A percentile compares a stretch with the other conserved stretches of the same genome.
Evolutionary conservation across 1,140 invertebrate species (phyloP).

Genomic region (Ips nitidus): DNA sequence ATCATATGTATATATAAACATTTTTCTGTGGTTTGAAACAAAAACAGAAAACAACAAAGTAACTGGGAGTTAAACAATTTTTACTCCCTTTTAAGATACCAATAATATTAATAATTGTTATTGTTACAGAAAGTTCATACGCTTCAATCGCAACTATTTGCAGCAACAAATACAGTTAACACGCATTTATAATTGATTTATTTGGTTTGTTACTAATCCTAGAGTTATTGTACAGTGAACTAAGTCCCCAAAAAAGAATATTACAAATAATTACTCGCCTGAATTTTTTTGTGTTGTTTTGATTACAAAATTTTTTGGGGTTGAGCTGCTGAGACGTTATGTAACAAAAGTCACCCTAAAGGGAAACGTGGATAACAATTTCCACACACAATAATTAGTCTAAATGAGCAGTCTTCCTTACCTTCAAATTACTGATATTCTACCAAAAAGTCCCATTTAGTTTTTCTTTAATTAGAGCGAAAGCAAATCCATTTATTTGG

Average conservation of each 20-base stretch:
- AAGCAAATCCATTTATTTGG: constrained; percentile 50
- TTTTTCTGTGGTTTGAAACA: background rate
- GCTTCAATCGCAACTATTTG: constrained; percentile 10
- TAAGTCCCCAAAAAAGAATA: constrained; percentile 13
- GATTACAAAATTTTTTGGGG: no score
- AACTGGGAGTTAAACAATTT: no score
- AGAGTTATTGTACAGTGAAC: constrained; percentile 10
- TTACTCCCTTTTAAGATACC: no score
- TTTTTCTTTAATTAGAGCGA: constrained; percentile 40
- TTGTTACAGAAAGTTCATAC: no score
- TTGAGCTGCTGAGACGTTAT: no score
- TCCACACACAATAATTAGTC: constrained; percentile 13
- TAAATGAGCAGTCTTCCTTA: constrained; percentile 30
- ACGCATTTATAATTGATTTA: constrained; percentile 24
- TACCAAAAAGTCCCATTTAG: constrained; percentile 13
- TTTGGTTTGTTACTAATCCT: constrained; percentile 22
- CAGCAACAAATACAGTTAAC: constrained; percentile 25
- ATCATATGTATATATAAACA: constrained; percentile 31
- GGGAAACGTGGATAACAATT: background rate
- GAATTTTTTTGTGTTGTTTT: no score
- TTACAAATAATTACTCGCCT: background rate
- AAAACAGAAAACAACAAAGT: no score
- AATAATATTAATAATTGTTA: no score
- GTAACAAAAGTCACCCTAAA: no score
- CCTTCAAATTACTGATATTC: constrained; percentile 18